Percentiles rank a stretch among this genome's conserved stretches.
phyloP scores from a whole-genome alignment of 2,113 vertebrate species.

The Hippocampus guttulatus region DNA sequence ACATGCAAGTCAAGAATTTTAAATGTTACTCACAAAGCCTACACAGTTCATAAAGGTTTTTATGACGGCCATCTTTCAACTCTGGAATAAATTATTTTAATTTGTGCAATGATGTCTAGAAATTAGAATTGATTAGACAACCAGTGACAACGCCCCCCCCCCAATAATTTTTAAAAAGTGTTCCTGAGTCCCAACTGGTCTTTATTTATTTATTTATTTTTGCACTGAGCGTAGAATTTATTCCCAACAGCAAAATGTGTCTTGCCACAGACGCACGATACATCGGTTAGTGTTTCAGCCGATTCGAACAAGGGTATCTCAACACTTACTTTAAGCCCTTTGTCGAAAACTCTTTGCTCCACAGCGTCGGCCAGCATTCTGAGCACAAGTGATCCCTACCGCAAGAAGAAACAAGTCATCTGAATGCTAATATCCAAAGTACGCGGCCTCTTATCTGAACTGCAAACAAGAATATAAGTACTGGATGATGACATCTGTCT shows the following conservation, averaged over 20 bases:
- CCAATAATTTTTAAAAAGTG: not conserved
- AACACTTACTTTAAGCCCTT: constrained; percentile 59
- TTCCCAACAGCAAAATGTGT: not conserved
- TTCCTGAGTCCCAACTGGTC: not conserved
- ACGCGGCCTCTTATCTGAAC: too few relatives aligned
- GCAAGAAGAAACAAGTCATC: constrained; percentile 6
- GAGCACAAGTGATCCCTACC: constrained; percentile 66
- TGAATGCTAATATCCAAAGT: not conserved
- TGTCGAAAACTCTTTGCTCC: constrained; percentile 34
- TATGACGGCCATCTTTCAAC: not conserved
- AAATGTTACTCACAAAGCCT: too few relatives aligned
- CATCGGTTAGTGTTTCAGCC: too few relatives aligned
- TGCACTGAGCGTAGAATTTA: not conserved
- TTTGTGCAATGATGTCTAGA: too few relatives aligned
- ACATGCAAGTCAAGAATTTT: too few relatives aligned
- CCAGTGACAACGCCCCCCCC: too few relatives aligned
- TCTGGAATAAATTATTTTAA: not conserved
- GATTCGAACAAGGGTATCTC: not conserved
- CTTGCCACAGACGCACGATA: not conserved
- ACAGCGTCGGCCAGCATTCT: constrained; percentile 65
- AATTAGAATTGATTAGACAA: not conserved
- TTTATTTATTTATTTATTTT: not conserved
- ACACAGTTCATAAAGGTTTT: not conserved
- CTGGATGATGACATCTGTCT: not conserved
- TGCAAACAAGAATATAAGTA: not conserved